phyloP scores from a whole-genome alignment of 2,113 vertebrate genomes.

The Aspidoscelis tigris region DNA sequence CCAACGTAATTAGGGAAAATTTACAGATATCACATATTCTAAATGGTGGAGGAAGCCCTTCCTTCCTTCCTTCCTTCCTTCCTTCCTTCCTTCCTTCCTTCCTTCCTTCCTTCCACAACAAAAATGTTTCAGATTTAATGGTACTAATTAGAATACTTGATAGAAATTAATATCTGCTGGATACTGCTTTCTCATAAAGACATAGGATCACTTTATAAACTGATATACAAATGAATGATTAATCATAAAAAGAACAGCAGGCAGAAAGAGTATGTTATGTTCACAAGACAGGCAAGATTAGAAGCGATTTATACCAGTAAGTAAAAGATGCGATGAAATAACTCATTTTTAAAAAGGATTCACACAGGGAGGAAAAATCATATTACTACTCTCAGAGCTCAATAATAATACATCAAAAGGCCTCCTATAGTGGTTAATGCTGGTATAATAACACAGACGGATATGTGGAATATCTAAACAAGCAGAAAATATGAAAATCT shows the following conservation, averaged over 20 bases:
- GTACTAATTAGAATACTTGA: slow-evolving; percentile 50
- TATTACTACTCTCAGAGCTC: slow-evolving; percentile 40
- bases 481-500: slow-evolving; percentile 14
- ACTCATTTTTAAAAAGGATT: slow-evolving; percentile 47
- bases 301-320: slow-evolving; percentile 38
- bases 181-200: slow-evolving; percentile 40
- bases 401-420: slow-evolving; percentile 34
- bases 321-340: slow-evolving; percentile 50
- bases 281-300: slow-evolving; percentile 29
- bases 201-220: slow-evolving; percentile 42
- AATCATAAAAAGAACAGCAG: slow-evolving; percentile 48
- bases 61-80: neutral
- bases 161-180: slow-evolving; percentile 40
- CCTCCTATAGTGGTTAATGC: slow-evolving; percentile 5
- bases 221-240: neutral
- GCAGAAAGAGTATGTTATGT: neutral
- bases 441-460: slow-evolving; percentile 15
- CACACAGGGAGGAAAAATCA: slow-evolving; percentile 33
- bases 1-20: slow-evolving; percentile 8
- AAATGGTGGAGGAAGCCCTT: neutral
- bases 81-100: neutral
- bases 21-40: slow-evolving; percentile 5
- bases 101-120: too few species aligned
- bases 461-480: slow-evolving; percentile 15
- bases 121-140: neutral